phyloP scores from a whole-genome alignment of 2,888 invertebrate species.

The Hirtodrosophila alboralis region DNA sequence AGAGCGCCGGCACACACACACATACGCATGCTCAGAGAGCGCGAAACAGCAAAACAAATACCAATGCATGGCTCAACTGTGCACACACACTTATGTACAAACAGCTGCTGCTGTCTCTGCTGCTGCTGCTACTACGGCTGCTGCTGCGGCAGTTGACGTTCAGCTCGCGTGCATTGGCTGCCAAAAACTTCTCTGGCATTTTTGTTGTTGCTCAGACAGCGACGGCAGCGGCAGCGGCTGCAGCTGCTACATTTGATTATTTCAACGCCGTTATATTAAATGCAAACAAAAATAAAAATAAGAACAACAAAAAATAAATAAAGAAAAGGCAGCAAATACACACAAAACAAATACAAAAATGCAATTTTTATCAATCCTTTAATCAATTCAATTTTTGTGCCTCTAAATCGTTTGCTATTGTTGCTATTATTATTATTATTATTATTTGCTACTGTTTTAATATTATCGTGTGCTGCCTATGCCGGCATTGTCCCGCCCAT shows the following conservation, averaged over 20 bases:
- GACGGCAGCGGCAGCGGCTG: conserved; percentile 19
- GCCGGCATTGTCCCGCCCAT: conserved; percentile 19
- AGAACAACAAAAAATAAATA: conserved; percentile 18
- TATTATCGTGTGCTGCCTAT: conserved; percentile 5
- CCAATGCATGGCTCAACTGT: conserved; percentile 41
- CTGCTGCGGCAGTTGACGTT: conserved; percentile 48
- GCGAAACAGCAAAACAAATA: conserved; percentile 62
- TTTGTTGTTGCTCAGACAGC: conserved; percentile 51
- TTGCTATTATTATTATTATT: conserved; percentile 20
- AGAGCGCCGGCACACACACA: conserved; percentile 27
- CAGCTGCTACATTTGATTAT: conserved; percentile 51
- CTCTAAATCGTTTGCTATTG: conserved; percentile 11
- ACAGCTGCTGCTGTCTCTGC: conserved; percentile 50
- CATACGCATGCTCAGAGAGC: conserved; percentile 46
- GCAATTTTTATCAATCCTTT: conserved; percentile 15
- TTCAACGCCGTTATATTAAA: conserved; percentile 46
- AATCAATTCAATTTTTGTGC: conserved; percentile 23
- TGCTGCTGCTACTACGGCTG: conserved; percentile 21
- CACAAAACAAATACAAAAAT: too few relatives aligned
- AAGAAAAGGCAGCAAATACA: conserved; percentile 7
- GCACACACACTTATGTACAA: conserved; percentile 38
- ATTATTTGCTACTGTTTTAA: neutral
- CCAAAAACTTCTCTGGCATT: conserved; percentile 33
- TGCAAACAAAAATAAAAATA: conserved; percentile 37
- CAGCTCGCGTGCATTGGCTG: conserved; percentile 56